Conservation (phyloP, 2,797 vertebrate species). For the Gymnothorax javanicus region DNA sequence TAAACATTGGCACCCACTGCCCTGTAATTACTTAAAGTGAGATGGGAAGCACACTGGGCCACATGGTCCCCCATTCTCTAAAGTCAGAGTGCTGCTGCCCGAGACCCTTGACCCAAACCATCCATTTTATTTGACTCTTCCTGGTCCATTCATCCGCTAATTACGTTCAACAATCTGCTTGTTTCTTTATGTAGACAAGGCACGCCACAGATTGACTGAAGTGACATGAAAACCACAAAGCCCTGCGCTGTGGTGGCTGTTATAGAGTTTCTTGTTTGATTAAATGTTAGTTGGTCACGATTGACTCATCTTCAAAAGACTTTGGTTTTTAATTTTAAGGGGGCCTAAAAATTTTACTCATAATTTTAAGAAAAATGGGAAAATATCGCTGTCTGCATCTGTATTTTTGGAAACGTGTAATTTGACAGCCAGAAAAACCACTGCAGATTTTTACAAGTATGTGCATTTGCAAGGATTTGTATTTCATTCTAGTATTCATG, state of each 20-base stretch:
- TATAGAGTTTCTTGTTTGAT: neutral
- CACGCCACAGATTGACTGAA: neutral
- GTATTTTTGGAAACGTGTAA: neutral
- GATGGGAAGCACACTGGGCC: conserved; percentile 45
- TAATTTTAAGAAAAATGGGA: neutral
- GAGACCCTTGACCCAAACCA: conserved; percentile 16
- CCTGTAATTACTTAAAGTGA: conserved; percentile 55
- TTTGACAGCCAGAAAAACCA: neutral
- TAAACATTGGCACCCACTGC: conserved; percentile 51
- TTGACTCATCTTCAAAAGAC: neutral
- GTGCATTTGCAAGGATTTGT: neutral
- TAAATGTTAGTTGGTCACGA: neutral
- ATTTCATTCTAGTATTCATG: neutral
- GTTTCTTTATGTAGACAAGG: neutral
- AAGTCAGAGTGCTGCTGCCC: neutral
- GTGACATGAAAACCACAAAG: neutral
- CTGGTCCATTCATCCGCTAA: neutral
- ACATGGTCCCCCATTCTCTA: neutral
- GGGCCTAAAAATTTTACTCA: neutral
- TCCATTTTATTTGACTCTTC: neutral
- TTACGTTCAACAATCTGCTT: neutral
- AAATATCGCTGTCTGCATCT: neutral
- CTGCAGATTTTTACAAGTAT: neutral
- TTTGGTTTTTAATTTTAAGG: neutral
- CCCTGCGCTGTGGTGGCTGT: neutral